Percentiles rank a stretch among this genome's conserved stretches.
Evolutionary conservation across 2,797 vertebrate species (phyloP).

Genomic region (Hyperoplus lanceolatus): DNA sequence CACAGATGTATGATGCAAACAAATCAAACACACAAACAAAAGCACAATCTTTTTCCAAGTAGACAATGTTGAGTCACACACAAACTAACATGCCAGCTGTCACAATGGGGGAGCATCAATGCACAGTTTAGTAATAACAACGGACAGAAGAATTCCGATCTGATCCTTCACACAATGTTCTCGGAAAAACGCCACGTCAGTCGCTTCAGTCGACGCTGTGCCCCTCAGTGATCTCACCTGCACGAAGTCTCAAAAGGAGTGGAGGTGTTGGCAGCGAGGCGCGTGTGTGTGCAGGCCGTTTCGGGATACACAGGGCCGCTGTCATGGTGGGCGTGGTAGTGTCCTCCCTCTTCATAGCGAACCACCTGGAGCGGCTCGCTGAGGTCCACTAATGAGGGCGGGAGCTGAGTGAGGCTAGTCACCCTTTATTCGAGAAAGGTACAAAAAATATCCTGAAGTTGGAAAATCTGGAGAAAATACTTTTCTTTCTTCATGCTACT

Average conservation of each 20-base stretch:
- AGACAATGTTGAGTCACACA: conserved; percentile 29
- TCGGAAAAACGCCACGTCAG: not conserved
- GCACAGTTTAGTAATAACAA: conserved; percentile 38
- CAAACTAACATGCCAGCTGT: conserved; percentile 56
- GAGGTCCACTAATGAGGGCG: conserved; percentile 92
- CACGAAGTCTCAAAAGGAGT: conserved; percentile 97
- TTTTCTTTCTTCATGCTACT: not conserved
- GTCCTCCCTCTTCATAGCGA: conserved; percentile 94
- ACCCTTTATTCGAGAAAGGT: conserved; percentile 83
- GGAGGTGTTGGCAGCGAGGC: conserved; percentile 91
- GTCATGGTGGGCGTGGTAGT: conserved; percentile 98
- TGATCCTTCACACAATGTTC: not conserved
- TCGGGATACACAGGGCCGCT: conserved; percentile 97
- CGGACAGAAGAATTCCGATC: conserved; percentile 35
- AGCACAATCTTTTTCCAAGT: conserved; percentile 16
- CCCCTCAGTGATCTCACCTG: conserved; percentile 85
- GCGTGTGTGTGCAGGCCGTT: conserved; percentile 97
- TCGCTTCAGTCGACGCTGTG: not conserved
- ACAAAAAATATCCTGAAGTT: not conserved
- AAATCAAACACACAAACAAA: conserved; percentile 43
- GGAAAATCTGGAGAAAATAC: not conserved
- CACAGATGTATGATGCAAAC: conserved; percentile 59
- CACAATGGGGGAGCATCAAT: conserved; percentile 34
- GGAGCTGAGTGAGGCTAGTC: conserved; percentile 92
- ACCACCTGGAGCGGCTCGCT: conserved; percentile 98